Percentiles rank a stretch among this genome's conserved stretches.
Conservation (phyloP, 2,797 vertebrate species). For the Falco novaeseelandiae region DNA sequence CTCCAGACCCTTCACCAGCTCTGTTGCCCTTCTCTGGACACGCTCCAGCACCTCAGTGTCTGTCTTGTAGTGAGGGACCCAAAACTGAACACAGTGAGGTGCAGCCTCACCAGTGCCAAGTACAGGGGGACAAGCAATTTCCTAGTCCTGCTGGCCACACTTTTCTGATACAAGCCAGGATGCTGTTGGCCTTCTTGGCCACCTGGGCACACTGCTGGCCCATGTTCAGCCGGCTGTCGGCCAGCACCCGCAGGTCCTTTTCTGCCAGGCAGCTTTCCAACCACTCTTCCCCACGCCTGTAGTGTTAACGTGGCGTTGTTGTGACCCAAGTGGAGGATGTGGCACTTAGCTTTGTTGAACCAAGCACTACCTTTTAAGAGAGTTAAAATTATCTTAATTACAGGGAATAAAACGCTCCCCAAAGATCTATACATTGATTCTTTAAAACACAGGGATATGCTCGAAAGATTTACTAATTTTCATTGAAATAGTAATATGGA, state of each 20-base stretch:
- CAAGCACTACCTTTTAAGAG: neutral
- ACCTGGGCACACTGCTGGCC: neutral
- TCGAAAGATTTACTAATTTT: neutral
- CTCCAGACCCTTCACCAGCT: neutral
- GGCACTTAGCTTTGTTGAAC: neutral
- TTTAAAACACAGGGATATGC: neutral
- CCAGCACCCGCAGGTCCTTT: neutral
- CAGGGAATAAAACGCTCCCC: neutral
- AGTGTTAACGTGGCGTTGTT: neutral
- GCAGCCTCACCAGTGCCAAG: neutral
- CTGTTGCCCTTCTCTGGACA: neutral
- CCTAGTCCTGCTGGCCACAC: accelerated
- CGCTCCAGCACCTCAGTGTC: neutral
- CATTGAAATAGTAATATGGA: neutral
- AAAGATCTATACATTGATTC: neutral
- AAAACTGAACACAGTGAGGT: neutral
- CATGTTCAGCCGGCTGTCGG: neutral
- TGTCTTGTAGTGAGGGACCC: too few species aligned
- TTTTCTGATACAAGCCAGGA: neutral
- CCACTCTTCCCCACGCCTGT: neutral
- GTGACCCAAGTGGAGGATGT: neutral
- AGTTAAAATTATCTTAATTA: neutral
- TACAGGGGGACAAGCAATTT: neutral
- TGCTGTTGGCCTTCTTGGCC: neutral
- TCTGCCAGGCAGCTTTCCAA: neutral